phyloP scores from a whole-genome alignment of 1,140 invertebrate species.

The Pseudomyrmex concolor region DNA sequence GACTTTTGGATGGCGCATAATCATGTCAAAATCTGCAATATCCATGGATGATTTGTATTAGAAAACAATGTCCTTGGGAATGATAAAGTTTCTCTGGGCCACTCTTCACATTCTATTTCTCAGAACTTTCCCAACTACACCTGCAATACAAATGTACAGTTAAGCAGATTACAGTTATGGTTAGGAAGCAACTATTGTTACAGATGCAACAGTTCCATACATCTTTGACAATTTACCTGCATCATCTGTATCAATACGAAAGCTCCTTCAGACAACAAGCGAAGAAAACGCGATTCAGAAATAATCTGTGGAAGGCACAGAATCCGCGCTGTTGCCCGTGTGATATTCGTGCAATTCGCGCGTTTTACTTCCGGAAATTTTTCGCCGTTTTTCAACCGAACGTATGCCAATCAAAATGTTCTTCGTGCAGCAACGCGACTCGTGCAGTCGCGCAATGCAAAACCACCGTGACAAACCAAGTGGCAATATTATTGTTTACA shows the following conservation, averaged over 20 bases:
- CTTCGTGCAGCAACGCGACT: not conserved
- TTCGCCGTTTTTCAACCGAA: not conserved
- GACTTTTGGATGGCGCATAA: constrained; percentile 85
- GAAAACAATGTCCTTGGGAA: constrained; percentile 16
- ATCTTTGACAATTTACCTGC: not conserved
- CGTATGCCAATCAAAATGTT: not conserved
- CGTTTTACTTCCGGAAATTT: constrained; percentile 40
- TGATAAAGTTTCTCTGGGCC: not conserved
- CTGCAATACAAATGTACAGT: constrained; percentile 23
- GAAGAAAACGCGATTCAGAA: not conserved
- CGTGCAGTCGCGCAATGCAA: constrained; percentile 32
- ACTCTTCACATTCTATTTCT: constrained; percentile 17
- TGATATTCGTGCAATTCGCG: not conserved
- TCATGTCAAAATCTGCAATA: constrained; percentile 75
- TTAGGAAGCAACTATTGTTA: not conserved
- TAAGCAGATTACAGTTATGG: not conserved
- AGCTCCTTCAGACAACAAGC: not conserved
- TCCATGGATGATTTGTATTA: constrained; percentile 75
- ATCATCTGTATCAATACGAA: not conserved
- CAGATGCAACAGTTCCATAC: not conserved
- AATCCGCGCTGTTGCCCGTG: constrained; percentile 22
- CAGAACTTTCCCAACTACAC: not conserved
- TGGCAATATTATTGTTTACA: constrained; percentile 65
- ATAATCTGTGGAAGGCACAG: not conserved
- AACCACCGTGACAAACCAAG: constrained; percentile 61